Percentiles rank a stretch among this genome's conserved stretches.
phyloP scores from a whole-genome alignment of 2,797 vertebrate genomes.

The Leptoclinus maculatus region DNA sequence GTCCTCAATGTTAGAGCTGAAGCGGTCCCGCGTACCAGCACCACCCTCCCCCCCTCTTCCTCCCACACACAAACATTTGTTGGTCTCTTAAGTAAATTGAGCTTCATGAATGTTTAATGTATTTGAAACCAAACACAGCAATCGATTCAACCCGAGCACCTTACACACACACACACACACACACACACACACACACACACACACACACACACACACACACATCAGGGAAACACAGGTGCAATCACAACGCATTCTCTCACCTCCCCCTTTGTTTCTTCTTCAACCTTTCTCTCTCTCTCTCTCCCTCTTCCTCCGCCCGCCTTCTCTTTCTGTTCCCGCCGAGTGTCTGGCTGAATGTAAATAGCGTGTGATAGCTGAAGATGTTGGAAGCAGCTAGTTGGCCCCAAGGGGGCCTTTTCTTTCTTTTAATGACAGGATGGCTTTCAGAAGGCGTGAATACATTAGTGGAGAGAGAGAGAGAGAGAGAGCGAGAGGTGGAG shows the following conservation, averaged over 20 bases:
- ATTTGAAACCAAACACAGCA: constrained; percentile 47
- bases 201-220: neutral
- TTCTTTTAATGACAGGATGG: constrained; percentile 47
- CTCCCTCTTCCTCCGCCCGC: no score
- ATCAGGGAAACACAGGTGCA: neutral
- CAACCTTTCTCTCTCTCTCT: neutral
- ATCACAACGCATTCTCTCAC: constrained; percentile 14
- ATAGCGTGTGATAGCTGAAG: constrained; percentile 36
- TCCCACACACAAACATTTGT: constrained; percentile 12
- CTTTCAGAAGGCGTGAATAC: constrained; percentile 45
- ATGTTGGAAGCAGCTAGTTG: constrained; percentile 43
- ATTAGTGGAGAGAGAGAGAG: constrained; percentile 17
- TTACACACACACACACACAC: neutral
- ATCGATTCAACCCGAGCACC: constrained; percentile 44
- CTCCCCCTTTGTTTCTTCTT: neutral
- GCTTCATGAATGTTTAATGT: constrained; percentile 57
- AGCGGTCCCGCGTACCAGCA: neutral
- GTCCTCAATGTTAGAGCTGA: constrained; percentile 12
- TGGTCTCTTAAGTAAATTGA: constrained; percentile 36
- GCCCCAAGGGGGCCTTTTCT: constrained; percentile 37
- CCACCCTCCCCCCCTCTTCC: neutral
- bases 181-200: neutral
- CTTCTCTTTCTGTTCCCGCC: neutral
- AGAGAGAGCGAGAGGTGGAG: neutral
- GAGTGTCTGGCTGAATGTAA: constrained; percentile 15